Evolutionary conservation across 2,888 invertebrate species (phyloP), one percentile per base, ranked within the genome.

Genomic region (Lasioglossum lativentre): DNA sequence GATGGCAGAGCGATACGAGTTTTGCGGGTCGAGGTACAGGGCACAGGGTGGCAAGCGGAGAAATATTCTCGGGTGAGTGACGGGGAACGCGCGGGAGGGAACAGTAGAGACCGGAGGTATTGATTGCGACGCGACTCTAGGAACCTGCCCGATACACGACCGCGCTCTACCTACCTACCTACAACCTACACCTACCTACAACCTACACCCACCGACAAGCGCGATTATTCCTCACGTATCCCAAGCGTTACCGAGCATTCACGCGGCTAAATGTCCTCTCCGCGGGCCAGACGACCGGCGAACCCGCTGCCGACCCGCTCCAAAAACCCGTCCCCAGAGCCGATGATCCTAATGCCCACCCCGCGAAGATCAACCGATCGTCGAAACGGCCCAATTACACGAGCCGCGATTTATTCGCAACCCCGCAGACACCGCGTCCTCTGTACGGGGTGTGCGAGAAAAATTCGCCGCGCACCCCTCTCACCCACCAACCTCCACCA

Each of bases 51-150:
- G 86, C 86, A 82, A 89, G 92, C 86, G 90, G 91, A 90, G 90
- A 91, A 91, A 92, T 91, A 91, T 93, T 92, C 93, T 92, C 94
- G 94, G 93, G 90, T 92, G 94, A 94, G 93, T 94, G 94, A 94
- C 93, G 93, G 93, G 92, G 92, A 85, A 88, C 78, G 87, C 83
- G 89, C 90, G 92, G 92, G 91, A 92, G 93, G 94, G 93, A 92
- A 92, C 93, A 92, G 92, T 93, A 93, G 91, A 82, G 90, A 90
- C 89, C 91, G 86, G 91, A 91, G 91, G 91, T 91, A 91, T 91
- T 91, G 91, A 91, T 91, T 91, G 91, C 91, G 90, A 91, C 90
- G 87, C 91, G 91, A 88, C 91, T 91, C 90, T 91, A 91, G 91
- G 91, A 91, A 91, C 90, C 89, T 91, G 89, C 87, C 90, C 90